These are phyloP conservation scores for Eupithecia inturbata DNA, from an alignment of 2,888 invertebrate species.

Conservation along the genomic window DNA sequence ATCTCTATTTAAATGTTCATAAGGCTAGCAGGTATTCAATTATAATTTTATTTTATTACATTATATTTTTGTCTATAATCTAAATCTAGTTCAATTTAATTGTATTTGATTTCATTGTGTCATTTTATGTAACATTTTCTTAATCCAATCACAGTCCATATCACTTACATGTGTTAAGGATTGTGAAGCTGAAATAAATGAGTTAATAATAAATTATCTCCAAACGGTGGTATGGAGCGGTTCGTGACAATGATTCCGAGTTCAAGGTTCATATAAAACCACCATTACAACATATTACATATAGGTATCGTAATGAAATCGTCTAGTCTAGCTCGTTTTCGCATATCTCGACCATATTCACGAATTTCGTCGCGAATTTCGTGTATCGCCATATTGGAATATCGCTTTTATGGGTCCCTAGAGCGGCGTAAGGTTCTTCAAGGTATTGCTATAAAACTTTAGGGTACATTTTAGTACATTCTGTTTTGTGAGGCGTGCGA, in stretches of 20 bases:
- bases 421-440: constrained; percentile 26
- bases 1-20: too few relatives aligned
- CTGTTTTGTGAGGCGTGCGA: neutral
- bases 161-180: too few relatives aligned
- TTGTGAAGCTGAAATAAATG: too few relatives aligned
- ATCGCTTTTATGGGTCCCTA: constrained; percentile 38
- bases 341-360: constrained; percentile 29
- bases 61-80: too few relatives aligned
- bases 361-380: constrained; percentile 23
- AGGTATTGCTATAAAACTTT: constrained; percentile 30
- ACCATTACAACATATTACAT: constrained; percentile 19
- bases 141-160: too few relatives aligned
- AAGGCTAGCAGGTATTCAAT: too few relatives aligned
- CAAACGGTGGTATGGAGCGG: neutral
- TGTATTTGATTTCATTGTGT: too few relatives aligned
- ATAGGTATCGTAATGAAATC: constrained; percentile 46
- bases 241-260: neutral
- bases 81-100: too few relatives aligned
- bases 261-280: constrained; percentile 1
- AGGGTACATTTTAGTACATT: constrained; percentile 28
- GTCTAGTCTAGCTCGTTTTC: constrained; percentile 47
- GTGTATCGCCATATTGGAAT: constrained; percentile 32
- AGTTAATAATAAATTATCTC: too few relatives aligned
- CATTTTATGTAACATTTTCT: too few relatives aligned
- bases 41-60: too few relatives aligned